These are phyloP conservation scores for Sebastes iracundus DNA, from an alignment of 2,797 vertebrate genomes.

Conservation along the genomic window DNA sequence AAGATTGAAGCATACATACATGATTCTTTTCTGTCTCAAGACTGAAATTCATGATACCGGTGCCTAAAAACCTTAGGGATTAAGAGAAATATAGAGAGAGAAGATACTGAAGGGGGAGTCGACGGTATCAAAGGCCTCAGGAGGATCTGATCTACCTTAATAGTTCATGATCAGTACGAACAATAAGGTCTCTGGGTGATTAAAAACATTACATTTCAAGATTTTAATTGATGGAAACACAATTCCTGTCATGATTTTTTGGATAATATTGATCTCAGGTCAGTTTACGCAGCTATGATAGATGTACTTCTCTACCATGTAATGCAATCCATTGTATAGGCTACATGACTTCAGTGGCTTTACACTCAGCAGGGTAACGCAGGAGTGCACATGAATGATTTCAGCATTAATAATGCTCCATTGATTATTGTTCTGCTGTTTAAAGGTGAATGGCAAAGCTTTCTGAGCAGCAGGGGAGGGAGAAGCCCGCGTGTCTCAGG, in stretches of 20 bases:
- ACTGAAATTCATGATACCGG: slow-evolving; percentile 42
- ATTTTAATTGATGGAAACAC: neutral
- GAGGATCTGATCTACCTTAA: slow-evolving; percentile 42
- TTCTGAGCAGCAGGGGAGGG: slow-evolving; percentile 76
- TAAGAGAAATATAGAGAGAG: slow-evolving; percentile 30
- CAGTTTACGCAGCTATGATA: neutral
- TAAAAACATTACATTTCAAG: neutral
- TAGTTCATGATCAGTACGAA: slow-evolving; percentile 50
- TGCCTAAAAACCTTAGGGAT: slow-evolving; percentile 57
- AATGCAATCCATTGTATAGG: slow-evolving; percentile 58
- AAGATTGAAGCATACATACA: slow-evolving; percentile 71
- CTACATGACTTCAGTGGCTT: slow-evolving; percentile 69
- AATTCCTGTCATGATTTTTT: slow-evolving; percentile 6
- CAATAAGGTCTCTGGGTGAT: slow-evolving; percentile 17
- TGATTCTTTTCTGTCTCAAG: slow-evolving; percentile 54
- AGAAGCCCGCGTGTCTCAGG: slow-evolving; percentile 51
- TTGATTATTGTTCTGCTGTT: slow-evolving; percentile 86
- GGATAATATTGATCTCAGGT: slow-evolving; percentile 30
- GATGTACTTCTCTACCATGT: neutral
- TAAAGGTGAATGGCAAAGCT: slow-evolving; percentile 83
- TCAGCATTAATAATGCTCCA: slow-evolving; percentile 85
- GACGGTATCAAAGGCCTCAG: slow-evolving; percentile 23
- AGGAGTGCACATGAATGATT: slow-evolving; percentile 80
- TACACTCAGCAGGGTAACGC: slow-evolving; percentile 67
- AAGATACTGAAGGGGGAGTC: slow-evolving; percentile 16